Evolutionary conservation across 2,888 invertebrate species (phyloP), one percentile per base, ranked within the genome.

Genomic region (Scrobipalpa atriplicella): DNA sequence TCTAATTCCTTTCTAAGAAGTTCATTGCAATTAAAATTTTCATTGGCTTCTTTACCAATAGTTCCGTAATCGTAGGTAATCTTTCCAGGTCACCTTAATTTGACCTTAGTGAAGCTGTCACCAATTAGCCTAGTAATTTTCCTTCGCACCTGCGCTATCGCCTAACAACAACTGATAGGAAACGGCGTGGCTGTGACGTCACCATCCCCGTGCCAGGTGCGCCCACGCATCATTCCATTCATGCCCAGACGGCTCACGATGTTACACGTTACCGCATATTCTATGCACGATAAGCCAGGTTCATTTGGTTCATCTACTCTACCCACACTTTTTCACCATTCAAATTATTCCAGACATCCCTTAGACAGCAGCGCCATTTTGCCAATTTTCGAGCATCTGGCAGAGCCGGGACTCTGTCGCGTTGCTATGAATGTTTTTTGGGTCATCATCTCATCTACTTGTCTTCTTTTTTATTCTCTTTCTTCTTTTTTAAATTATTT

Each of bases 161-260:
- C 19, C 54, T 36, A 36, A 58, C 58, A 58, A 36, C 58, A 58
- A 38, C 39, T 41, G 47, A 18, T 51, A 63, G 63, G 52, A 63
- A 63, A n/a, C 52, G 63, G 47, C 38, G 36, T 36, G 11, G n/a
- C 36, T 29, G 54, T 56, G 19, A 51, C 58, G 64, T 64, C 64
- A 64, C n/a, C 38, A 11, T 6, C 41, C 56, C 52, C 43, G 54
- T 52, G 54, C 54, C 62, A 62, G 47, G 16, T 39, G 29, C 47
- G 16, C 63, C 63, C 63, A 63, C 63, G 51, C 63, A 36, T 10
- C 21, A 64, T 64, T 54, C 64, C 64, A 64, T 63, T 63, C 63
- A 63, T 63, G 63, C 63, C 51, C 63, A 63, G 63, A 52, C 63
- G 52, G 13, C 11, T 11, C 62, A 29, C 36, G 38, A 16, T 36